A percentile compares a stretch with the other conserved stretches of the same genome.
Evolutionary conservation across 2,888 invertebrate genomes (phyloP).

Genomic region (Acanthopleura granulata): DNA sequence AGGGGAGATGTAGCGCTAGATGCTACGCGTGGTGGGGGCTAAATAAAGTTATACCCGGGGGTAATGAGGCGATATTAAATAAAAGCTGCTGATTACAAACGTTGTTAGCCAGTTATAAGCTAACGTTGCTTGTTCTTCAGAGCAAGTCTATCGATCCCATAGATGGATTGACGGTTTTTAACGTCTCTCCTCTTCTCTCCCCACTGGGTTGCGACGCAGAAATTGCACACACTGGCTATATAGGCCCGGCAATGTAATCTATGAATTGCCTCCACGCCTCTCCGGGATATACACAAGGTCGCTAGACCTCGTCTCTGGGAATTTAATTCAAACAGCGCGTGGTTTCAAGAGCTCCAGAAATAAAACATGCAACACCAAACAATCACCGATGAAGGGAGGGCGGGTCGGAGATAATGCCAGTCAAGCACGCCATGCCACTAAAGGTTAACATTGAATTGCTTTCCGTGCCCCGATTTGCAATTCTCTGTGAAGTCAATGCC

Average conservation of each 20-base stretch:
- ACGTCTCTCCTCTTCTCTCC: too few species aligned
- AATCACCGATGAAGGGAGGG: background rate
- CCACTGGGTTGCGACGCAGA: background rate
- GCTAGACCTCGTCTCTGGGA: background rate
- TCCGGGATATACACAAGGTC: too few species aligned
- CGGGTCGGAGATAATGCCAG: background rate
- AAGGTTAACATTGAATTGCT: too few species aligned
- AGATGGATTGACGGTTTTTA: too few species aligned
- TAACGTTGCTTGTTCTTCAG: conserved; percentile 6
- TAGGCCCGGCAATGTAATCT: too few species aligned
- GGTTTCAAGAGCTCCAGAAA: conserved; percentile 13
- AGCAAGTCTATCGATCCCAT: background rate
- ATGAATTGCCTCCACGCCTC: too few species aligned
- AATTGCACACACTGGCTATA: background rate
- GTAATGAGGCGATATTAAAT: conserved; percentile 15
- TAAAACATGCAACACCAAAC: conserved; percentile 14
- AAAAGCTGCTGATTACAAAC: conserved; percentile 15
- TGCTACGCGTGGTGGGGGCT: background rate
- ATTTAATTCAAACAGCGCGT: conserved; percentile 12
- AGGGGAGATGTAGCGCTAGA: too few species aligned
- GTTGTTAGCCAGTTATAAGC: conserved; percentile 12
- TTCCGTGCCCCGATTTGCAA: too few species aligned
- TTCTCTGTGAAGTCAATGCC: too few species aligned
- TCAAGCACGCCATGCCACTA: too few species aligned
- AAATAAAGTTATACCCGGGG: conserved; percentile 1